phyloP scores from a whole-genome alignment of 2,888 invertebrate species.

The Cryptus viduatorius region DNA sequence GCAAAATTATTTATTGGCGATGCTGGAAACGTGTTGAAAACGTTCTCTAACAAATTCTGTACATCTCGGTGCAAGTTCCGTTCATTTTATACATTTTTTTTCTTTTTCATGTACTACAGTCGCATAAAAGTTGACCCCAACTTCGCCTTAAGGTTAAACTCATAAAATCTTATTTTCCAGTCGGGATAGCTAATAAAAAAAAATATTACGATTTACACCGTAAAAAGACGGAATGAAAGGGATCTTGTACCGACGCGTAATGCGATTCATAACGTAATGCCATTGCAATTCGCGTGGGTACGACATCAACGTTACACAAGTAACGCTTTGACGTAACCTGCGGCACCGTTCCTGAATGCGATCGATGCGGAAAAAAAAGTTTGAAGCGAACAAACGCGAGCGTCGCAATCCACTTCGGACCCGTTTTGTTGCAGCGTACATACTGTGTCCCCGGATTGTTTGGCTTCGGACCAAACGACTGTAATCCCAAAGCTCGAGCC shows the following conservation, averaged over 20 bases:
- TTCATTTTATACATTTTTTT: no score
- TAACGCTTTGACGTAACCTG: not conserved
- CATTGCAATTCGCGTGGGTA: no score
- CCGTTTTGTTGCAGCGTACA: not conserved
- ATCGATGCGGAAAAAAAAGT: conserved; percentile 24
- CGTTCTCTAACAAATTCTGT: no score
- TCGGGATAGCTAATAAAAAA: no score
- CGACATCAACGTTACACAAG: no score
- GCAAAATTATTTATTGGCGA: no score
- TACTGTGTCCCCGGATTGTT: not conserved
- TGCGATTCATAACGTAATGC: not conserved
- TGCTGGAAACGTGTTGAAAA: no score
- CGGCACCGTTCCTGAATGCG: not conserved
- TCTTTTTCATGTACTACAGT: no score
- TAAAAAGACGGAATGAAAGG: not conserved
- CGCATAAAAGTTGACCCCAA: no score
- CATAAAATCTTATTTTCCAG: no score
- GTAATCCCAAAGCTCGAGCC: conserved; percentile 4
- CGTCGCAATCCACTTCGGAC: conserved; percentile 14
- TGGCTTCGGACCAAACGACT: conserved; percentile 27
- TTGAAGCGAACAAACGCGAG: not conserved
- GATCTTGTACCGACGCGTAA: not conserved
- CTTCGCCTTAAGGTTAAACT: no score
- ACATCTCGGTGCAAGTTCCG: no score
- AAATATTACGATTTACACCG: not conserved